These are phyloP conservation scores for Axis porcinus DNA, from an alignment of 2,113 vertebrate genomes.

Conservation along the genomic window DNA sequence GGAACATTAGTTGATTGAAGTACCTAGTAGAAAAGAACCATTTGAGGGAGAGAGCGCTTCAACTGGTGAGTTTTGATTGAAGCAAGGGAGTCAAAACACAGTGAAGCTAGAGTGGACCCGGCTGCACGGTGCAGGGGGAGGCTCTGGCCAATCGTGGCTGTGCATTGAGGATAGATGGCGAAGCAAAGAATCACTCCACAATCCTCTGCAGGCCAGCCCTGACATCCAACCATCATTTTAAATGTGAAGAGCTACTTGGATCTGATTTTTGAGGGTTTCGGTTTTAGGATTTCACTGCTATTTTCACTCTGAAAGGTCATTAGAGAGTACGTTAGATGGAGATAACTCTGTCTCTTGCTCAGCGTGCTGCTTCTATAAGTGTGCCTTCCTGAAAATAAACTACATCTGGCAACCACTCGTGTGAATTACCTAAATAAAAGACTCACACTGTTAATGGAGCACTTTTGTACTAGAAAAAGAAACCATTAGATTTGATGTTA, in stretches of 20 bases:
- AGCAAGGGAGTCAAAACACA: background rate
- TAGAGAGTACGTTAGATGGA: conserved; percentile 32
- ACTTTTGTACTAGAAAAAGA: conserved; percentile 70
- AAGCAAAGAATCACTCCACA: background rate
- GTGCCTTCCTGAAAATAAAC: conserved; percentile 72
- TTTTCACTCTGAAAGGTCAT: conserved; percentile 65
- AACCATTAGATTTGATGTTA: conserved; percentile 67
- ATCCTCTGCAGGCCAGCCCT: background rate
- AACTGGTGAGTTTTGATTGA: background rate
- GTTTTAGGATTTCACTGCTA: conserved; percentile 47
- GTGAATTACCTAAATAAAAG: conserved; percentile 74
- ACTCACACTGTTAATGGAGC: conserved; percentile 68
- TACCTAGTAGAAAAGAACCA: background rate
- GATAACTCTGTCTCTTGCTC: conserved; percentile 53
- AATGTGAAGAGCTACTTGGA: conserved; percentile 54
- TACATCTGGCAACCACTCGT: conserved; percentile 66
- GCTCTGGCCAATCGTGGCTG: background rate
- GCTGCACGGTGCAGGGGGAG: too few relatives aligned
- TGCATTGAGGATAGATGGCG: rapidly evolving
- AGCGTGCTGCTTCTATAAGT: conserved; percentile 58
- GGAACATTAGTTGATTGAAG: background rate
- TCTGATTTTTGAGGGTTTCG: conserved; percentile 37
- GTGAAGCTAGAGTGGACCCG: background rate
- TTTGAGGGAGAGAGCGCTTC: background rate
- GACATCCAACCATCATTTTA: conserved; percentile 16